Evolutionary conservation across 23 tunicate genomes (phyloP).

Genomic region (Corella eumyota): DNA sequence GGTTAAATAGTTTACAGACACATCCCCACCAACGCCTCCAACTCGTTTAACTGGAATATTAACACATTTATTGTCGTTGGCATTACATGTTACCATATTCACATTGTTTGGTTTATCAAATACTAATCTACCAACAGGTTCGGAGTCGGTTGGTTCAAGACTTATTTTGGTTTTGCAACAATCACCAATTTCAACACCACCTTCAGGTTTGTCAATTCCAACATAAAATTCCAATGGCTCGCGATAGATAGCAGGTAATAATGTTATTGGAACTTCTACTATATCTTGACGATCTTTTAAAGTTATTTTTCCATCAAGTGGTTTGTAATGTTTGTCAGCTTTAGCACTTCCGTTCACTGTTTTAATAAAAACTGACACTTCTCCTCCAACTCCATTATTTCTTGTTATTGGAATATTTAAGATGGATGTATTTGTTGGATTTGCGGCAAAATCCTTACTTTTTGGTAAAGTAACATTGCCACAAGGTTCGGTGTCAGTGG

Average conservation of each 20-base stretch:
- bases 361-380: too few relatives aligned
- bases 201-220: slow-evolving; percentile 13
- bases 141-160: slow-evolving; percentile 11
- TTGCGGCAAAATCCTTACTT: too few relatives aligned
- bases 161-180: neutral
- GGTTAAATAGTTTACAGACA: slow-evolving; percentile 4
- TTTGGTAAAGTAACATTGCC: too few relatives aligned
- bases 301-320: slow-evolving; percentile 3
- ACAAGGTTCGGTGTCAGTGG: too few relatives aligned
- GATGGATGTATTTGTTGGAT: too few relatives aligned
- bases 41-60: neutral
- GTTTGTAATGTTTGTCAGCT: slow-evolving; percentile 18
- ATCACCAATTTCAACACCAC: slow-evolving; percentile 5
- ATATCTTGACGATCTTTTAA: slow-evolving; percentile 14
- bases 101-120: too few relatives aligned
- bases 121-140: too few relatives aligned
- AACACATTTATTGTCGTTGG: slow-evolving; percentile 1
- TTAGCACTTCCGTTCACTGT: slow-evolving; percentile 4
- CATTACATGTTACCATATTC: too few relatives aligned
- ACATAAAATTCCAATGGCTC: slow-evolving; percentile 20
- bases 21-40: slow-evolving; percentile 14
- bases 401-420: slow-evolving; percentile 12
- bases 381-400: slow-evolving; percentile 26
- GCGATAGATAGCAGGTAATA: slow-evolving; percentile 4
- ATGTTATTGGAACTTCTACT: slow-evolving; percentile 10